Evolutionary conservation across 2,113 vertebrate species (phyloP).

Genomic region (Amazona vittata): DNA sequence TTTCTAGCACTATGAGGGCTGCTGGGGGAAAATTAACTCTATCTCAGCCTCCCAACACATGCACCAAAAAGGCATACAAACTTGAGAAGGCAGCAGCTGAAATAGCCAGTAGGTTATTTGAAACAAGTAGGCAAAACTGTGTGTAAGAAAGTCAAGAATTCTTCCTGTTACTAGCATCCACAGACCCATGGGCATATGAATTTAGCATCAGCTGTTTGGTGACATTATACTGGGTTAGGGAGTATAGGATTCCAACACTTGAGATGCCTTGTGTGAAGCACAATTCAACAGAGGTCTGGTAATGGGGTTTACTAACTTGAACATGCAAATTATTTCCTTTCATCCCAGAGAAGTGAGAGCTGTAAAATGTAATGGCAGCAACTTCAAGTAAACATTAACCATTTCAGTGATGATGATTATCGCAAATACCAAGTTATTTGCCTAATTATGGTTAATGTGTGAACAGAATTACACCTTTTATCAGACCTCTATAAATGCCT

Average conservation of each 20-base stretch:
- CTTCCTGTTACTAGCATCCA: background rate
- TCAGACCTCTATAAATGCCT: background rate
- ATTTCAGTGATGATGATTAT: background rate
- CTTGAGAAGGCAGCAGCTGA: background rate
- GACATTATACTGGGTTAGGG: background rate
- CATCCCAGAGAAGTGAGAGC: background rate
- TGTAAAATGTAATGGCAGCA: constrained; percentile 35
- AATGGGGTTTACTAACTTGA: background rate
- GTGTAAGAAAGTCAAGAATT: background rate
- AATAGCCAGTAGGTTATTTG: background rate
- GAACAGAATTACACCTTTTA: background rate
- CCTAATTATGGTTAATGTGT: constrained; percentile 24
- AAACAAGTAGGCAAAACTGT: background rate
- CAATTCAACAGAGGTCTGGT: background rate
- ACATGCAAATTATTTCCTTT: background rate
- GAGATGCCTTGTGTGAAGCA: background rate
- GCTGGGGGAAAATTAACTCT: background rate
- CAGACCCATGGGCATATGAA: background rate
- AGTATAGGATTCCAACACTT: background rate
- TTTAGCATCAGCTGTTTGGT: background rate
- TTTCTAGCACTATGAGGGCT: background rate
- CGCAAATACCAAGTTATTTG: background rate
- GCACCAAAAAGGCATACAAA: background rate
- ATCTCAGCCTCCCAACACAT: background rate
- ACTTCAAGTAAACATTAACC: constrained; percentile 41